A percentile compares a stretch with the other conserved stretches of the same genome.
Evolutionary conservation across 1,140 invertebrate genomes (phyloP).

Genomic region (Drosophila truncata): DNA sequence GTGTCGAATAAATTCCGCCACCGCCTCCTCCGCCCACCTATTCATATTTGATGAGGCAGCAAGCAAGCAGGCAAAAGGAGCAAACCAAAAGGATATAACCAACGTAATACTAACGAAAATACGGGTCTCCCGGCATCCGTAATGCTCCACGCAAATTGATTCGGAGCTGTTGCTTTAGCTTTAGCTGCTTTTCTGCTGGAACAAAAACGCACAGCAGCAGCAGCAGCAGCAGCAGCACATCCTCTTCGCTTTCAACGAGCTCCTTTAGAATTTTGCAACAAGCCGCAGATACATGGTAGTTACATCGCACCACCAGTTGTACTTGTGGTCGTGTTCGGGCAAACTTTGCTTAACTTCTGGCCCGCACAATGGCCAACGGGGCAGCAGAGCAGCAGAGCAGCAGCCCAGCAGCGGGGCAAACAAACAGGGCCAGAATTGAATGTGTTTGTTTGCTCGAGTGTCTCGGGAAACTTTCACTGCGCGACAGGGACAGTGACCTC

Average conservation of each 20-base stretch:
- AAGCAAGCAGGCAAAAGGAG: constrained; percentile 12
- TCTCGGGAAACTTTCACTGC: constrained; percentile 72
- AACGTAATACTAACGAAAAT: constrained; percentile 49
- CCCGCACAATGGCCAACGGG: constrained; percentile 37
- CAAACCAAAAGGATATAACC: constrained; percentile 12
- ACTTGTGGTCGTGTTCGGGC: constrained; percentile 70
- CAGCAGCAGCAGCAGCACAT: not conserved
- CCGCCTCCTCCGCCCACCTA: constrained; percentile 10
- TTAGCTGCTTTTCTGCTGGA: constrained; percentile 1
- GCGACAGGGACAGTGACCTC: constrained; percentile 78
- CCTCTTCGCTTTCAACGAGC: constrained; percentile 18
- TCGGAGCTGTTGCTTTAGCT: constrained; percentile 17
- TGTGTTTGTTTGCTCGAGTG: constrained; percentile 34
- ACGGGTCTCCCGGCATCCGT: constrained; percentile 18
- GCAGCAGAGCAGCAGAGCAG: constrained; percentile 1
- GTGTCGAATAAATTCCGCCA: constrained; percentile 52
- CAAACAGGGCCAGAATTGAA: constrained; percentile 63
- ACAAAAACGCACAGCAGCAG: constrained; percentile 21
- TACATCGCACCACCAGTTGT: constrained; percentile 36
- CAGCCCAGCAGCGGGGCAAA: constrained; percentile 22
- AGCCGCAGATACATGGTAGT: constrained; percentile 49
- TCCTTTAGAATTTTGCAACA: constrained; percentile 53
- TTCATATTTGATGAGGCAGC: constrained; percentile 68
- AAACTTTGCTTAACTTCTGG: constrained; percentile 71
- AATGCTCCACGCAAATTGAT: constrained; percentile 38